Base-by-base conservation (phyloP, 2,797 vertebrate genomes). In the Intellagama lesueurii region DNA sequence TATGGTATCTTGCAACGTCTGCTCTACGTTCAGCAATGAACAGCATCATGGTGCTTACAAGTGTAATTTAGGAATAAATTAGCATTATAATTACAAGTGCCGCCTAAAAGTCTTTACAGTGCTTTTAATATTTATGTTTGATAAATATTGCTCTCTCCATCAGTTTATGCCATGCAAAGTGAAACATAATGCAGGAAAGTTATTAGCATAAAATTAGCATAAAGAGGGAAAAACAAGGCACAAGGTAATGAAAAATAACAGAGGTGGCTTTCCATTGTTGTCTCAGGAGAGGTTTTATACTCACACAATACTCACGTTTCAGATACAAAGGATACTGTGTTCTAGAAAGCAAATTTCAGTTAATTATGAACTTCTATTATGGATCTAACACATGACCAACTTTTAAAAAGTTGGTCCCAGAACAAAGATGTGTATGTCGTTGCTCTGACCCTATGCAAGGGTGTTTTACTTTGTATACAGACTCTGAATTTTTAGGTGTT, bases 101-200 rank as follows among this genome's bases (percentile, higher is more conserved):
- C 91, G 89, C 77, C 95, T 94, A 90, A 91, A 94, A 96, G 87
- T 93, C 95, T 95, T 95, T 88, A 95, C 82, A 92, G 93, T 91
- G 92, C 88, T 95, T 95, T 96, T 95, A 95, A 94, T 96, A 96
- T 96, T 96, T 95, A 96, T 96, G 95, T 91, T 94, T 94, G 90
- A 96, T 94, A 96, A 96, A 95, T 95, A 95, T 94, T 95, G 91
- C 92, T 95, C 91, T 93, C 92, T 94, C 95, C 95, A 93, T 95
- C 94, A 94, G 93, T 94, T 95, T 95, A 94, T 95, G 93, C 93
- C 86, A 91, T 90, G 93, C 94, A 94, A 95, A 96, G 91, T 95
- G 92, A 96, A 94, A 92, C 90, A 95, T 95, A 95, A 93, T 95
- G 92, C 91, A 92, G 92, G 91, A 84, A 93, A 64, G 88, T 88